Conservation (phyloP, 23 tunicate genomes). For the Oikopleura albicans region DNA sequence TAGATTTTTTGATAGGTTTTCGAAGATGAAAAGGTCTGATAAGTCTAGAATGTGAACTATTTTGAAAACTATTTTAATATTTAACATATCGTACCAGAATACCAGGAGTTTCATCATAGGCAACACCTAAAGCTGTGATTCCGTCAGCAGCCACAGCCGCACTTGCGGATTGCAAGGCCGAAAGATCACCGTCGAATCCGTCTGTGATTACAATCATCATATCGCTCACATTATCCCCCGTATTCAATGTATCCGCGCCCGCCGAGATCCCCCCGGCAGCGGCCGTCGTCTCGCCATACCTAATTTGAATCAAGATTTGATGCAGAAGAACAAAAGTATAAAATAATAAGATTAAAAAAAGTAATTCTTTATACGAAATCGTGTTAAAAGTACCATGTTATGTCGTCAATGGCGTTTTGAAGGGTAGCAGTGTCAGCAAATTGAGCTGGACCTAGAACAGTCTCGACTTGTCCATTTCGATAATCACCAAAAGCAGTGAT, state of each 20-base stretch:
- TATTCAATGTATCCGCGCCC: background rate
- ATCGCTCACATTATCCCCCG: constrained; percentile 1
- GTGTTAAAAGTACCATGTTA: background rate
- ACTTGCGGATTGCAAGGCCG: background rate
- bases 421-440: background rate
- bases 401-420: background rate
- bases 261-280: background rate
- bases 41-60: no score
- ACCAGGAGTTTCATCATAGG: background rate
- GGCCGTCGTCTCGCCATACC: constrained; percentile 12
- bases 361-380: no score
- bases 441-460: background rate
- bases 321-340: no score
- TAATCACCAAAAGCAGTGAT: background rate
- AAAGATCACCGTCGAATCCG: constrained; percentile 12
- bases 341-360: no score
- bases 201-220: constrained; percentile 14
- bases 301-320: background rate
- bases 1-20: no score
- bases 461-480: background rate
- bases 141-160: constrained; percentile 5
- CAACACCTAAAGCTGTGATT: background rate
- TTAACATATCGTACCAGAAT: background rate
- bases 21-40: no score
- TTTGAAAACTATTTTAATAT: no score